Evolutionary conservation across 2,888 invertebrate species (phyloP), one percentile per base, ranked within the genome.

Genomic region (Melangyna quadrimaculata): DNA sequence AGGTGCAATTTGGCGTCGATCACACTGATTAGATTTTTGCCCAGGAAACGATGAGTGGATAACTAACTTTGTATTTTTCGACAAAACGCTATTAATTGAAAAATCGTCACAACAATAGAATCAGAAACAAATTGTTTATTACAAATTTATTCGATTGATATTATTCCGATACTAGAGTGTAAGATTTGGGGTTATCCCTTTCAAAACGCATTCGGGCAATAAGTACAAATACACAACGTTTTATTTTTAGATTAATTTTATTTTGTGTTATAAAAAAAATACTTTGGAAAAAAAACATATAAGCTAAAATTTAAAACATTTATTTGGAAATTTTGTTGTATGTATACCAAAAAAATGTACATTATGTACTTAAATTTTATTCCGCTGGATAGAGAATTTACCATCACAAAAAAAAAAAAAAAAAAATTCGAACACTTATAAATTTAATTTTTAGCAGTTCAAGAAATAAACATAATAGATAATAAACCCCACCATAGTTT

Each of bases 291-390:
- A 17, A 43, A 71, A 71, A 32, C 32, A 48, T 32, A 14, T 5
- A 59, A 9, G 27, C 32, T 51, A 37, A 45, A 35, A 37, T 51
- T 51, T n/a, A 77, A 77, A 22, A 65, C 65, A 35, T 35, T 37
- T 65, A 43, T 77, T 71, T 61, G 40, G 43, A 55, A 71, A 65
- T 78, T 71, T 65, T 9, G 29, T 73, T 73, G 57, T 73, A 78
- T 73, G 57, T 73, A 37, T 71, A 72, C 63, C 72, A 72, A 63
- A 32, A 57, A 72, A 71, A 78, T 40, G 17, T 53, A 37, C 37
- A 70, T n/a, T n/a, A n/a, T n/a, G n/a, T 14, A 70, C 19, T 65
- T 45, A 65, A 29, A 61, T 40, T 65, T 53, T 24, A 7, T 43
- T 24, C 59, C 22, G 37, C 37, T 29, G 14, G 22, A 8, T n/a